Evolutionary conservation across 2,797 vertebrate species (phyloP), one percentile per base, ranked within the genome.

Genomic region (Capromys pilorides): DNA sequence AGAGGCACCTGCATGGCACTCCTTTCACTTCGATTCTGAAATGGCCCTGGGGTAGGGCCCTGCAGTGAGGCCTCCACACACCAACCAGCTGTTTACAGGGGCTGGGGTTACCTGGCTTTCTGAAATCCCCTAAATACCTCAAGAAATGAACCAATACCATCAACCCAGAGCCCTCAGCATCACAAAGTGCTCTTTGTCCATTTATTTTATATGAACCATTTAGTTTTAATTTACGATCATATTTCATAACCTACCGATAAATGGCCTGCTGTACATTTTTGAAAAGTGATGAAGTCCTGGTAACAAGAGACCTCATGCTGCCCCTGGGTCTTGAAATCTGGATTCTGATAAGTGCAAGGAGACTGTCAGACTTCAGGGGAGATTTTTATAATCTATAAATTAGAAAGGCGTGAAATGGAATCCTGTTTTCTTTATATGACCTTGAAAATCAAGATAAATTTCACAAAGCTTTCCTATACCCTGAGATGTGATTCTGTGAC

Each of bases 141-240:
- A 88, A 92, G 61, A 84, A 91, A 80, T 41, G 86, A 92, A 61
- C 57, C 7, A 14, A 79, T 80, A 45, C 75, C 61, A 90, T 89
- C 75, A 10, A 66, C 39, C 80, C 0, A 0, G 87, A 91, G 88
- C 39, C 57, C 51, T 75, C 1, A 0, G 7, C 18, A 51, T 71
- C 84, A 97, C 88, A 94, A 96, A 98, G 97, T 9, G 19, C 71
- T 83, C 67, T 96, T 96, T 97, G 96, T 95, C 95, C 67, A n/a
- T 96, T 96, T 95, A 90, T 95, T 96, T 96, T 83, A 81, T 78
- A 1, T 41, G 96, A 96, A 80, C 78, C 95, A 73, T 94, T 97
- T 81, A 78, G 90, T 91, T 96, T 94, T 97, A 54, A 95, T 93
- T 96, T 96, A 96, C 3, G 92, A 88, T 96, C 94, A 86, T 94